Evolutionary conservation across 2,888 invertebrate genomes (phyloP).

Genomic region (Athripsodes cinereus): DNA sequence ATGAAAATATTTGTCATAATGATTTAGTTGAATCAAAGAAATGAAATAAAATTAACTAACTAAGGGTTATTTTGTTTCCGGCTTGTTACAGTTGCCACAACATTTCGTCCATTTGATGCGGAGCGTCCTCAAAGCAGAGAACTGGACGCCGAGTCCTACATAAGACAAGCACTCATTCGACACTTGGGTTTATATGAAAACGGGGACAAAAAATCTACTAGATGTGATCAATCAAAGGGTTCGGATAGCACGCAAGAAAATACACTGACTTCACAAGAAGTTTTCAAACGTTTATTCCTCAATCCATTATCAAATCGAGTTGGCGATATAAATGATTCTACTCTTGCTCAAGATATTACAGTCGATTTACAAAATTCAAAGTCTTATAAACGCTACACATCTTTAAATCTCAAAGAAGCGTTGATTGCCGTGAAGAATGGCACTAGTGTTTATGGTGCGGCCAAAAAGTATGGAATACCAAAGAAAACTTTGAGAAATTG

Average conservation of each 20-base stretch:
- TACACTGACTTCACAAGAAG: conserved; percentile 13
- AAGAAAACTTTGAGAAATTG: conserved; percentile 51
- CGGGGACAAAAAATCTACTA: neutral
- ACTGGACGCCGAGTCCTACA: conserved; percentile 12
- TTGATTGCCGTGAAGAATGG: conserved; percentile 49
- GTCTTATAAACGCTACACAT: conserved; percentile 49
- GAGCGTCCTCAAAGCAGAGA: conserved; percentile 10
- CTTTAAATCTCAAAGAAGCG: conserved; percentile 46
- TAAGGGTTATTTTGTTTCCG: conserved; percentile 38
- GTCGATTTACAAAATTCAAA: conserved; percentile 47
- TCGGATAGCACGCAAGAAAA: neutral
- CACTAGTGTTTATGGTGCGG: conserved; percentile 51
- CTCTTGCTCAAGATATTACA: conserved; percentile 14
- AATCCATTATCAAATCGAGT: conserved; percentile 3
- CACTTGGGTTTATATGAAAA: conserved; percentile 11
- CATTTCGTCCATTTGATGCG: conserved; percentile 7
- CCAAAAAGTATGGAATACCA: conserved; percentile 51
- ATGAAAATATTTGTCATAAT: neutral
- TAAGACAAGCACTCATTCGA: conserved; percentile 12
- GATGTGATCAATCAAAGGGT: neutral
- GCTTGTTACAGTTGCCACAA: conserved; percentile 43
- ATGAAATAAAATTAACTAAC: conserved; percentile 13
- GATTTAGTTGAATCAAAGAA: neutral
- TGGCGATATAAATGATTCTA: conserved; percentile 9
- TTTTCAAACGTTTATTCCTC: conserved; percentile 15